Conservation (phyloP, 1,140 invertebrate genomes). For the Atta texana region DNA sequence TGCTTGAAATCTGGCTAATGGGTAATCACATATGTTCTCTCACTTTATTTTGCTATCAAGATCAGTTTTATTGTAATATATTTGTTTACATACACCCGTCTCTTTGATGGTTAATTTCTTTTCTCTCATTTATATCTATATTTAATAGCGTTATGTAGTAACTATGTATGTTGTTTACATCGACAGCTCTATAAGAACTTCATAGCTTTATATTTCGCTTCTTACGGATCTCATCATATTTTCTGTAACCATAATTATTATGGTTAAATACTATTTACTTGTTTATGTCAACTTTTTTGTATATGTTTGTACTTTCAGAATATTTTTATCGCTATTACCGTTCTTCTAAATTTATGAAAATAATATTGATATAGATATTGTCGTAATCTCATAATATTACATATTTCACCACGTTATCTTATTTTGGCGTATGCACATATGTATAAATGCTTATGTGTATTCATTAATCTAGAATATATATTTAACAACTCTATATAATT, state of each 20-base stretch:
- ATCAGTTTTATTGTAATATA: neutral
- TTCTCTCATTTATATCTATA: neutral
- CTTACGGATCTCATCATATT: neutral
- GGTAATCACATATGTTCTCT: neutral
- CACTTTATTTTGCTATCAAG: neutral
- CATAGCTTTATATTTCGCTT: neutral
- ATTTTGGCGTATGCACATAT: neutral
- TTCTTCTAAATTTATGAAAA: slow-evolving; percentile 17
- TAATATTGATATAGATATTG: neutral
- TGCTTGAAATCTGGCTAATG: neutral
- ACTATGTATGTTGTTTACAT: neutral
- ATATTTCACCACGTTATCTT: neutral
- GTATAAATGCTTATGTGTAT: neutral
- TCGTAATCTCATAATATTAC: neutral
- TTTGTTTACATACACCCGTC: neutral
- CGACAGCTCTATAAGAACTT: neutral
- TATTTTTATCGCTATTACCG: neutral
- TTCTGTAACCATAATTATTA: neutral
- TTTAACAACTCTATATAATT: neutral
- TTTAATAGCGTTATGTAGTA: neutral
- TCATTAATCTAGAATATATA: neutral
- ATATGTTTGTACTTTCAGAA: neutral
- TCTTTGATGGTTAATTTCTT: neutral
- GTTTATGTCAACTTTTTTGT: neutral
- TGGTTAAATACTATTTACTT: neutral